Evolutionary conservation across 1,140 invertebrate species (phyloP), one percentile per base, ranked within the genome.

Genomic region (Vollenhovia emeryi): DNA sequence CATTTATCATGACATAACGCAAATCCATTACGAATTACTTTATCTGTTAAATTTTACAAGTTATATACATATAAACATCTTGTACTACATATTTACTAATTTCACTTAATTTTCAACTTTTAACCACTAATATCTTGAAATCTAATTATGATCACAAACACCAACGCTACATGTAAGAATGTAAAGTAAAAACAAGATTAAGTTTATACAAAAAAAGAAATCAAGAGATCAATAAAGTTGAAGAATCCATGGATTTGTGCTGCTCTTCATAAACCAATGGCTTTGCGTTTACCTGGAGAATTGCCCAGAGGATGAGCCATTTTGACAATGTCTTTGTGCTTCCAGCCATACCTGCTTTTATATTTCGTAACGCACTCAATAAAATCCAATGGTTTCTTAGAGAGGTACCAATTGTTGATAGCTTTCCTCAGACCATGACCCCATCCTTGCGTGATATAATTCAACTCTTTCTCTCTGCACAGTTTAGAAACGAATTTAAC

Each of bases 301-400:
- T 93, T 87, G 50, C 88, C 57, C 79, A 93, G 69, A 87, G 96
- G 96, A 94, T 97, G 97, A 24, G 96, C 95, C 48, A 97, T 95
- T 86, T 96, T 96, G 1, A 97, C 92, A 8, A 97, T 93, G 87
- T 97, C 97, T 84, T 96, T 96, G 91, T 97, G 97, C 2, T 96
- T 96, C 94, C 96, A 97, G 1, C 96, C 96, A 89, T 97, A 95
- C 87, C 96, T 95, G 2, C 95, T 95, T 85, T 95, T 95, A 43
- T 96, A 96, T 92, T 96, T 96, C 1, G 96, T 97, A 0, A 97
- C 94, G 73, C 96, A 96, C 87, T 96, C 95, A 2, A 96, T 96
- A 6, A 97, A 93, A 60, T 95, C 95, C 88, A 96, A 92, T 3
- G 96, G 95, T 30, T 95, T 92, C 84, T 95, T 95, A 1, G 89